Conservation (phyloP, 2,797 vertebrate genomes). For the Acrossocheilus fasciatus region DNA sequence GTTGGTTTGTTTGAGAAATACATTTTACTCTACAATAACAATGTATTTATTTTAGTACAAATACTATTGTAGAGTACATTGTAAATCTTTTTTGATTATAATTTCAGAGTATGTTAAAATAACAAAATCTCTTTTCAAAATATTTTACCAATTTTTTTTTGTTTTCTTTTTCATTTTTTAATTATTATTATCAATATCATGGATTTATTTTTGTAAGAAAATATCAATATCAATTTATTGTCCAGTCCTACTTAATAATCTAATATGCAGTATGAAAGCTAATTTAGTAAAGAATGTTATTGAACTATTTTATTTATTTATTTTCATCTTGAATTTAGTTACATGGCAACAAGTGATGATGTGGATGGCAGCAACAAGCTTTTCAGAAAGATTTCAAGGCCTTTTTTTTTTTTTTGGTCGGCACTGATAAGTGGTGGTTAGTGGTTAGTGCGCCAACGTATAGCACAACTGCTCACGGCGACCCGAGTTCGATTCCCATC, state of each 20-base stretch:
- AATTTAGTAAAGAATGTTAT: neutral
- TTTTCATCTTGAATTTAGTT: neutral
- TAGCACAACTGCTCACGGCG: no score
- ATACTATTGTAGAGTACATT: no score
- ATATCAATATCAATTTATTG: neutral
- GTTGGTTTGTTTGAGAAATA: no score
- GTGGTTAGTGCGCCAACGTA: no score
- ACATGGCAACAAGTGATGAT: neutral
- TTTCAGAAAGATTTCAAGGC: neutral
- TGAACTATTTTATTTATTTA: neutral
- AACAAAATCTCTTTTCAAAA: no score
- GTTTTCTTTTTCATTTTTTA: no score
- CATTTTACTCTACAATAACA: no score
- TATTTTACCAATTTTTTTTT: neutral
- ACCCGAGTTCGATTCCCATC: no score
- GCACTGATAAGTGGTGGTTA: no score
- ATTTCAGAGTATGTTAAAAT: neutral
- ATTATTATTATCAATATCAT: neutral
- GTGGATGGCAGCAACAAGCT: neutral
- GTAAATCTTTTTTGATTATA: neutral
- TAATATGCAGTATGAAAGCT: neutral
- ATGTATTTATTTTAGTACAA: no score
- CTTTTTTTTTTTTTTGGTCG: no score
- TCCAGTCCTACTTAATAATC: neutral
- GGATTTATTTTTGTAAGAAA: neutral